Evolutionary conservation across 30 jellyfish, hydroid and myxozoan genomes (phyloP).

Genomic region (Hydractinia echinata): DNA sequence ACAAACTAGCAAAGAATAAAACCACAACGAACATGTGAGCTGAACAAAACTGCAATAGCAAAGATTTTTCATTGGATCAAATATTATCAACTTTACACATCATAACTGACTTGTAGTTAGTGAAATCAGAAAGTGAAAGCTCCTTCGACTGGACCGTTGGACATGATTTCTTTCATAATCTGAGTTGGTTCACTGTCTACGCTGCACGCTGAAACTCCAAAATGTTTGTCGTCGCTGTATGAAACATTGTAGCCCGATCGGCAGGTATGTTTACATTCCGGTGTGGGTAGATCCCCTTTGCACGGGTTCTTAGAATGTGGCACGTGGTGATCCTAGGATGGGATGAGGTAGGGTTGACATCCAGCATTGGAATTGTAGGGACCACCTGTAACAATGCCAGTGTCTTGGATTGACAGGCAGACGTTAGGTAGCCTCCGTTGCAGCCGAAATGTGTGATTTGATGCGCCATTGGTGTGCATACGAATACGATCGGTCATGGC

Average conservation of each 20-base stretch:
- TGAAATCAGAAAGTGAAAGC: slow-evolving; percentile 92
- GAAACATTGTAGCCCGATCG: slow-evolving; percentile 61
- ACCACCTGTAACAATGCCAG: slow-evolving; percentile 95
- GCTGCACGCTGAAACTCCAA: slow-evolving; percentile 60
- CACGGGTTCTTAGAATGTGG: slow-evolving; percentile 71
- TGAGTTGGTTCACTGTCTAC: slow-evolving; percentile 38
- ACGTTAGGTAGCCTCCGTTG: slow-evolving; percentile 81
- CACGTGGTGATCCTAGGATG: slow-evolving; percentile 91
- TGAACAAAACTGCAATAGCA: no score
- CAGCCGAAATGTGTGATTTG: slow-evolving; percentile 73
- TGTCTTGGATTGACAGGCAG: slow-evolving; percentile 55
- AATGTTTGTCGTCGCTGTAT: slow-evolving; percentile 62
- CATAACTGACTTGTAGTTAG: slow-evolving; percentile 66
- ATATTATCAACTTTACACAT: no score
- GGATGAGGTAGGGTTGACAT: slow-evolving; percentile 76
- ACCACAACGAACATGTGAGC: no score
- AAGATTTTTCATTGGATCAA: no score
- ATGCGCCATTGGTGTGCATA: slow-evolving; percentile 44
- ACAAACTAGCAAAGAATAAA: no score
- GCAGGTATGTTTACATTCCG: slow-evolving; percentile 50
- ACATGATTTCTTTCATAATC: slow-evolving; percentile 71
- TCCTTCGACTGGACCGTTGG: slow-evolving; percentile 89
- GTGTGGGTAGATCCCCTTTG: slow-evolving; percentile 79
- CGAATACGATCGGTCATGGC: slow-evolving; percentile 96
- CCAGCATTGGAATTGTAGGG: slow-evolving; percentile 84